Percentiles rank a stretch among this genome's conserved stretches.
phyloP scores from a whole-genome alignment of 2,888 invertebrate species.

The Meliscaeva auricollis region DNA sequence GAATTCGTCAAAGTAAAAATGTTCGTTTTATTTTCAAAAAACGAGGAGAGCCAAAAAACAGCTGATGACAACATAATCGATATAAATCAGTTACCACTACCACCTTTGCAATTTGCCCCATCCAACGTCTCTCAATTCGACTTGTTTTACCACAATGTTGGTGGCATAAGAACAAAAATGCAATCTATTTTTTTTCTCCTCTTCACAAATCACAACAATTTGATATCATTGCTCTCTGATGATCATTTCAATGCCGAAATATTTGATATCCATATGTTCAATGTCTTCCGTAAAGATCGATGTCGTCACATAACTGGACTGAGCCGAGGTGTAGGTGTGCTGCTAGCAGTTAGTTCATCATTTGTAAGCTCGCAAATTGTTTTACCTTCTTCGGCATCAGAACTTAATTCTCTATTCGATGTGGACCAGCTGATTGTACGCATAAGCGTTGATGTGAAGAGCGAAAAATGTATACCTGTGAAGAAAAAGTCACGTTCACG shows the following conservation, averaged over 20 bases:
- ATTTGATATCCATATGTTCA: neutral
- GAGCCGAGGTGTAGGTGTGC: neutral
- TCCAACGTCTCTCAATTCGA: neutral
- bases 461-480: no score
- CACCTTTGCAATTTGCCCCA: neutral
- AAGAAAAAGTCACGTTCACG: no score
- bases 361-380: neutral
- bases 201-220: conserved; percentile 7
- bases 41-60: neutral
- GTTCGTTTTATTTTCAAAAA: conserved; percentile 2
- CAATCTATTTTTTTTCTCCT: neutral
- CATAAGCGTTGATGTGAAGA: neutral
- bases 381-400: neutral
- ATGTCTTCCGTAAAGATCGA: neutral
- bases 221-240: neutral
- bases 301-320: neutral
- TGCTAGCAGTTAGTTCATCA: neutral
- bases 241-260: neutral
- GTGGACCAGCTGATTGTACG: neutral
- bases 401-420: neutral
- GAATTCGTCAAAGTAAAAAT: neutral
- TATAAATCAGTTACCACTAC: neutral
- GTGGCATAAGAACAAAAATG: conserved; percentile 1
- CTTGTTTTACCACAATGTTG: neutral
- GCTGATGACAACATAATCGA: neutral